Percentiles rank a stretch among this genome's conserved stretches.
Evolutionary conservation across 2,797 vertebrate species (phyloP).

Genomic region (Tarsius wallacei): DNA sequence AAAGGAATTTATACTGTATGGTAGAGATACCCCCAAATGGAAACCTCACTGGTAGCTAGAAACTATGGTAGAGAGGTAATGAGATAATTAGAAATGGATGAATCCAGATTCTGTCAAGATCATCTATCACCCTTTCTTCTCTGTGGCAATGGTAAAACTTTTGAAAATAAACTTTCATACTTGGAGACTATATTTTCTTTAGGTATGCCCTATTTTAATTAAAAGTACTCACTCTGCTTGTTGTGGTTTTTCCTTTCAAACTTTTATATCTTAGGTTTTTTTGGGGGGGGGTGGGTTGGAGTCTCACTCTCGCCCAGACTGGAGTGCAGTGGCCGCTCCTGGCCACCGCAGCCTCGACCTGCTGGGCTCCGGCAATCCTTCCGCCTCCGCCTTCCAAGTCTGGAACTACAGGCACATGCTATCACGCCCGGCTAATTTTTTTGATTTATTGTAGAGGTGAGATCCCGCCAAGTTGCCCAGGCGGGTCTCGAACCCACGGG

Average conservation of each 20-base stretch:
- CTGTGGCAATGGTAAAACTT: background rate
- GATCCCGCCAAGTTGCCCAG: no score
- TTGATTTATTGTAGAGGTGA: no score
- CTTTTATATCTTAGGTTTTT: constrained; percentile 35
- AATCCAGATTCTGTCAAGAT: background rate
- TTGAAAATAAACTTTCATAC: background rate
- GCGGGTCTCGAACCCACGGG: no score
- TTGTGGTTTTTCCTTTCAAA: background rate
- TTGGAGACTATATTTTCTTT: constrained; percentile 41
- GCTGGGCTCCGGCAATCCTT: no score
- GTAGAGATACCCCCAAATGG: background rate
- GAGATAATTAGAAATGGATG: constrained; percentile 6
- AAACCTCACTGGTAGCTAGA: background rate
- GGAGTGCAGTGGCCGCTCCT: no score
- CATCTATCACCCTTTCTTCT: background rate
- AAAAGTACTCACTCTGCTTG: constrained; percentile 33
- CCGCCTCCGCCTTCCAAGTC: no score
- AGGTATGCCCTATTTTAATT: background rate
- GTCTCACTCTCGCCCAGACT: no score
- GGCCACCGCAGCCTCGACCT: no score
- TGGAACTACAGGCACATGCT: no score
- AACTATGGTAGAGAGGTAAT: background rate
- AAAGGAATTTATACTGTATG: background rate
- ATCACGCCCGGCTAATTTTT: no score
- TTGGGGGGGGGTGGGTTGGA: background rate